Evolutionary conservation across 2,888 invertebrate species (phyloP), one percentile per base, ranked within the genome.

Genomic region (Morinoia aosen): DNA sequence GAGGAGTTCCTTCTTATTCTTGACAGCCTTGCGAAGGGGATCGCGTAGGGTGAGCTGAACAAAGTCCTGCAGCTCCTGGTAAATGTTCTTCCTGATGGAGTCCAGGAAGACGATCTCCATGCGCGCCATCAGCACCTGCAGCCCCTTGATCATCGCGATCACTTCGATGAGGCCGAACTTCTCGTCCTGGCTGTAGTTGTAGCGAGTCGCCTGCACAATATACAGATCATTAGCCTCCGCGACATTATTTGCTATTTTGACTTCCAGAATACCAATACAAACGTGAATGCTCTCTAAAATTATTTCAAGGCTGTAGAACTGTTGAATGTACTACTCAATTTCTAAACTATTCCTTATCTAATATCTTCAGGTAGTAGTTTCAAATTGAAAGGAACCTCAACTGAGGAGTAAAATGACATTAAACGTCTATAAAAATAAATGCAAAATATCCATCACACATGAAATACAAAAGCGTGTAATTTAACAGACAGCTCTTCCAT

Each of bases 91-190:
- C 58, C 98, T 98, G 96, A 99, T 99, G 2, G 99, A 98, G 97
- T 99, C 98, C 95, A 98, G 98, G 97, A 99, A 98, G n/a, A 99
- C 99, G 0, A 99, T 99, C 97, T 99, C 99, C 98, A 99, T 99
- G 90, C 99, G 98, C 0, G 99, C 98, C 99, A 99, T 99, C 95
- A 99, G 97, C 57, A 99, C 99, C 97, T 99, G 99, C 8, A 99
- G 98, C 0, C 99, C 99, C 97, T 99, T 99, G 97, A 99, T 99
- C 99, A 99, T 99, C 0, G 99, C 99, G 97, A 99, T 99, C 40
- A 99, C 99, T 97, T 99, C 99, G 96, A 99, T 99, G 97, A 99
- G 97, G 0, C 99, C 99, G 97, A 99, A 99, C 97, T 99, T 99
- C 97, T 99, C 99, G 97, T 99, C 99, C 2, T 99, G 98, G 0